phyloP scores from a whole-genome alignment of 2,797 vertebrate species.

The Aratinga solstitialis region DNA sequence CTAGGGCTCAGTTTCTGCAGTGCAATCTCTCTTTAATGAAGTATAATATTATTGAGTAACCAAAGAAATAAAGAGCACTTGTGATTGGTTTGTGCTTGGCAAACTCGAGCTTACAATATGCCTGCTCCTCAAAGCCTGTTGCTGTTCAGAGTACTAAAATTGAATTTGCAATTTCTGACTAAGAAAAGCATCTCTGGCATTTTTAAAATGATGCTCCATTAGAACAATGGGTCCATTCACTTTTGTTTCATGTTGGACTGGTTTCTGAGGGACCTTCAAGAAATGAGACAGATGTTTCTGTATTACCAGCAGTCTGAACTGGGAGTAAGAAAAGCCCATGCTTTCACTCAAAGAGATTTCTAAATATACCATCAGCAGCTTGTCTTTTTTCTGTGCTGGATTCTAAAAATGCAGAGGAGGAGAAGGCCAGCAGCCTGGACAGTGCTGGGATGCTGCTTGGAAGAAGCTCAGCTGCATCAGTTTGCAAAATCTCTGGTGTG shows the following conservation, averaged over 20 bases:
- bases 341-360: conserved; percentile 9
- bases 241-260: conserved; percentile 23
- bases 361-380: not conserved
- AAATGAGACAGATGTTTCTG: conserved; percentile 14
- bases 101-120: conserved; percentile 7
- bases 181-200: conserved; percentile 49
- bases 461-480: not conserved
- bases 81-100: conserved; percentile 27
- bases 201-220: conserved; percentile 34
- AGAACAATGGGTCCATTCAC: conserved; percentile 38
- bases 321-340: not conserved
- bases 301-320: not conserved
- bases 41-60: conserved; percentile 39
- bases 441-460: not conserved
- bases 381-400: not conserved
- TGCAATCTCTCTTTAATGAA: conserved; percentile 22
- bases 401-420: not conserved
- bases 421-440: not conserved
- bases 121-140: conserved; percentile 24
- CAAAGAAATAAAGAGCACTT: conserved; percentile 40
- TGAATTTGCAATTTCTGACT: conserved; percentile 53
- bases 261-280: conserved; percentile 25
- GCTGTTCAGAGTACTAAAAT: conserved; percentile 40
- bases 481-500: not conserved
- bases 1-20: not conserved